phyloP scores from a whole-genome alignment of 2,888 invertebrate genomes.

The Andrena trimmerana region DNA sequence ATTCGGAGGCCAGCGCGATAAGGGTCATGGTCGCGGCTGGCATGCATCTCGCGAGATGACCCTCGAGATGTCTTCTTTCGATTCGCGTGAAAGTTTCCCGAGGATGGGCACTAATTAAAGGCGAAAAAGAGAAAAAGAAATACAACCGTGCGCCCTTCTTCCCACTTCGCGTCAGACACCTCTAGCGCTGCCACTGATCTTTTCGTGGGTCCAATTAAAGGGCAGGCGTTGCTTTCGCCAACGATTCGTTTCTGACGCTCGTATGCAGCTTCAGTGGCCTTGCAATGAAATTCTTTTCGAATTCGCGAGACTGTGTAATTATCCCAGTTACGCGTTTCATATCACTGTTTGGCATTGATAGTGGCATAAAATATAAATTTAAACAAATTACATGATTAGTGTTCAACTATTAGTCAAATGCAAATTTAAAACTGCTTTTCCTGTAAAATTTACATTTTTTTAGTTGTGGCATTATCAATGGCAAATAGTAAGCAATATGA shows the following conservation, averaged over 20 bases:
- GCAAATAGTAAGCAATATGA: too few relatives aligned
- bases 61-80: slow-evolving; percentile 57
- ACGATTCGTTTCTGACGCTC: not conserved
- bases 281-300: not conserved
- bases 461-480: too few relatives aligned
- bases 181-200: slow-evolving; percentile 16
- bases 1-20: slow-evolving; percentile 53
- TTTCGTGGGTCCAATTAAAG: slow-evolving; percentile 50
- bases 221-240: slow-evolving; percentile 1
- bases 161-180: not conserved
- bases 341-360: too few relatives aligned
- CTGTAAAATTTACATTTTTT: too few relatives aligned
- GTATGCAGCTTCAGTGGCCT: not conserved
- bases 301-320: not conserved
- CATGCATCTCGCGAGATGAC: slow-evolving; percentile 53
- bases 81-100: slow-evolving; percentile 57
- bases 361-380: too few relatives aligned
- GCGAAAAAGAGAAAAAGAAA: slow-evolving; percentile 3
- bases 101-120: slow-evolving; percentile 63
- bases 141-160: not conserved
- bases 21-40: slow-evolving; percentile 62
- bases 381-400: too few relatives aligned
- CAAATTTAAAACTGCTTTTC: too few relatives aligned
- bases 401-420: too few relatives aligned
- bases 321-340: too few relatives aligned